Percentiles rank a stretch among this genome's conserved stretches.
Conservation (phyloP, 2,113 vertebrate genomes). For the Elephantulus edwardii region DNA sequence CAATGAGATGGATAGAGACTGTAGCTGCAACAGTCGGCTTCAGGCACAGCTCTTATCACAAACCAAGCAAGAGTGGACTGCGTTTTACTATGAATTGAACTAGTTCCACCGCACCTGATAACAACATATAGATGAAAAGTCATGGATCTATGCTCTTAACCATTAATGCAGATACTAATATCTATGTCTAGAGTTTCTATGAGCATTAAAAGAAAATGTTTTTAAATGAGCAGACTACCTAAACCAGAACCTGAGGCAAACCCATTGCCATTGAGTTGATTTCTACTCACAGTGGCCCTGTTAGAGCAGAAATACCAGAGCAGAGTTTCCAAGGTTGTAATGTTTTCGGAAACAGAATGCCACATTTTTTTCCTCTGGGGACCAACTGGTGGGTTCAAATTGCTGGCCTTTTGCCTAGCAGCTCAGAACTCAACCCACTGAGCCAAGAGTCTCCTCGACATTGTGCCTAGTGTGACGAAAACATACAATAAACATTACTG, state of each 20-base stretch:
- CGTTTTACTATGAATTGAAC: no score
- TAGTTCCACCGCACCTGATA: no score
- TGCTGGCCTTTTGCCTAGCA: neutral
- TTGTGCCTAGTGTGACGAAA: neutral
- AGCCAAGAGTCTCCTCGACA: neutral
- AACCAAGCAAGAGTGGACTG: no score
- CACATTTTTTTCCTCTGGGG: neutral
- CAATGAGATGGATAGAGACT: no score
- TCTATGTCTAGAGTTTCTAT: neutral
- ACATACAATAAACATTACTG: neutral
- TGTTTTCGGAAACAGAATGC: neutral
- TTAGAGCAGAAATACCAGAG: neutral
- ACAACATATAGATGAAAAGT: neutral
- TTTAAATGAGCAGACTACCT: neutral
- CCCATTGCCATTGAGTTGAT: neutral
- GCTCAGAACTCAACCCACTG: neutral
- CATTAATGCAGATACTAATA: neutral
- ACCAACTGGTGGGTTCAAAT: neutral
- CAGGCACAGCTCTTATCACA: no score
- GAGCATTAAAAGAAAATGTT: conserved; percentile 7
- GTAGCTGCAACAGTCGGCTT: no score
- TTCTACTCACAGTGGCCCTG: neutral
- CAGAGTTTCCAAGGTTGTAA: neutral
- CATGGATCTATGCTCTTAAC: neutral
- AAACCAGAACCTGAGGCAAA: neutral